These are phyloP conservation scores for Enteromius trimaculatus DNA, from an alignment of 2,797 vertebrate species.

Conservation along the genomic window DNA sequence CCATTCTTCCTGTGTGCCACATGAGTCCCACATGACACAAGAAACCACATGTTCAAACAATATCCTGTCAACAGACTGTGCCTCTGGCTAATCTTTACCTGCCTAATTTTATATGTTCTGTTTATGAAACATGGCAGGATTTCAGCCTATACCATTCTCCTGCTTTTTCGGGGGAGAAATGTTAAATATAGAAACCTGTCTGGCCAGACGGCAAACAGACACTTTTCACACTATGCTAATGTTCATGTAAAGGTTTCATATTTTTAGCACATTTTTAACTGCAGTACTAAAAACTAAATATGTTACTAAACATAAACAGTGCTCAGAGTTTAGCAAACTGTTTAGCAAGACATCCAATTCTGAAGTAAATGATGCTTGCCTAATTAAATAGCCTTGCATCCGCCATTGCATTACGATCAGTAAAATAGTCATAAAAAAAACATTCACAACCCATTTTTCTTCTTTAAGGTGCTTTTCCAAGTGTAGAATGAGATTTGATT, in stretches of 20 bases:
- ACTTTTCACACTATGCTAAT: constrained; percentile 3
- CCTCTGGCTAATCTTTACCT: constrained; percentile 8
- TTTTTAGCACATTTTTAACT: neutral
- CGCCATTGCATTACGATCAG: neutral
- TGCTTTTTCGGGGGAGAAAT: neutral
- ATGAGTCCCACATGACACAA: constrained; percentile 49
- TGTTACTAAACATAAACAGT: neutral
- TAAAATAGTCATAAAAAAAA: neutral
- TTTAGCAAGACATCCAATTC: neutral
- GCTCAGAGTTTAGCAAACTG: neutral
- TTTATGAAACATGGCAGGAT: neutral
- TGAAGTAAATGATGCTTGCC: neutral
- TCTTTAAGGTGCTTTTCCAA: neutral
- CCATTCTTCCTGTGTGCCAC: constrained; percentile 60
- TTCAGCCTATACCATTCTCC: neutral
- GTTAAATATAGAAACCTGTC: constrained; percentile 31
- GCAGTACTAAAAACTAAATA: neutral
- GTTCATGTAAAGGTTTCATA: neutral
- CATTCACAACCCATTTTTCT: neutral
- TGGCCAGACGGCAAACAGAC: constrained; percentile 20
- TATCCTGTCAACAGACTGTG: constrained; percentile 51
- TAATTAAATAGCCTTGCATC: neutral
- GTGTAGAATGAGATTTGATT: neutral
- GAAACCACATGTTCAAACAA: constrained; percentile 49
- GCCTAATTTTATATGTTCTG: neutral